phyloP scores from a whole-genome alignment of 2,113 vertebrate species.

The Nyctereutes procyonoides region DNA sequence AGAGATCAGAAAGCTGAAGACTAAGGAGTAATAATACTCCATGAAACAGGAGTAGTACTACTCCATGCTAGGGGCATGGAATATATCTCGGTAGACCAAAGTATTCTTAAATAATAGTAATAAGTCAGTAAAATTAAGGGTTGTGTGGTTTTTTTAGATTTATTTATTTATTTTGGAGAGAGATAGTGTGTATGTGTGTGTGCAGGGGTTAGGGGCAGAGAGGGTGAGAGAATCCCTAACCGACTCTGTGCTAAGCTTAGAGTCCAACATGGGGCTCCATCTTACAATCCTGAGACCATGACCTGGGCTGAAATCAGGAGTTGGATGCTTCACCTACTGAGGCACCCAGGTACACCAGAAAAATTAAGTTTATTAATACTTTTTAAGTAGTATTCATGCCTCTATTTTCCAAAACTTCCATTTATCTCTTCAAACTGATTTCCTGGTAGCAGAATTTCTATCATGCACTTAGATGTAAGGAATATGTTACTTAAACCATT shows the following conservation, averaged over 20 bases:
- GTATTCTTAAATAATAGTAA: not conserved
- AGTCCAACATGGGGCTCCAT: too few species aligned
- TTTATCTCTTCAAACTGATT: not conserved
- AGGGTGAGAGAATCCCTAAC: too few species aligned
- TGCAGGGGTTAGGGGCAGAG: too few species aligned
- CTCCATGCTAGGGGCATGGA: not conserved
- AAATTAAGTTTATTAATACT: not conserved
- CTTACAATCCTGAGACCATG: too few species aligned
- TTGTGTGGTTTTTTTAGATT: not conserved
- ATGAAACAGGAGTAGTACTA: not conserved
- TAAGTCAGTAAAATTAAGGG: not conserved
- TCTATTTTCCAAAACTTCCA: not conserved
- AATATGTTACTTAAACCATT: not conserved
- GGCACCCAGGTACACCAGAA: not conserved
- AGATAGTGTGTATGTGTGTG: too few species aligned
- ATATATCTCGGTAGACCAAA: not conserved
- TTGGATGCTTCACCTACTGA: too few species aligned
- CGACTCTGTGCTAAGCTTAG: too few species aligned
- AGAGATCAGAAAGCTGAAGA: not conserved
- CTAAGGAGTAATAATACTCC: not conserved
- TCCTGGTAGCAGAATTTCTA: not conserved
- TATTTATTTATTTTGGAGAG: too few species aligned
- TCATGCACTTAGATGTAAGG: not conserved
- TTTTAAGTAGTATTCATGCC: not conserved
- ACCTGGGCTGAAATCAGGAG: too few species aligned